Conservation (phyloP, 2,888 invertebrate species). For the Gerris lacustris region DNA sequence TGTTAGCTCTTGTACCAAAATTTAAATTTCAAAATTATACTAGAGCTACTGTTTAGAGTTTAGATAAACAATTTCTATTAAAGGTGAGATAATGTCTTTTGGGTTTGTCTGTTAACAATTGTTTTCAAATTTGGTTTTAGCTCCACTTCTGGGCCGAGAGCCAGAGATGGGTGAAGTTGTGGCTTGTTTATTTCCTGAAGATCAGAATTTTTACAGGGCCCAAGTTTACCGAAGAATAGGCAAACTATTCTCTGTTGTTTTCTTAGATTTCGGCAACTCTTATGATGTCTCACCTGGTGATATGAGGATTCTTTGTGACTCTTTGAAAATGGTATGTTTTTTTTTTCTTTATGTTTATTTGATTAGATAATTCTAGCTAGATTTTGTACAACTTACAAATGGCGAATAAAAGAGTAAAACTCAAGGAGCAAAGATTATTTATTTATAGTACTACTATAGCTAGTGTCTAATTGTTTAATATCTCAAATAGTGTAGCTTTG, state of each 20-base stretch:
- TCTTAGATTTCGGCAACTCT: slow-evolving; percentile 23
- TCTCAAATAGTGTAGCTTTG: too few species aligned
- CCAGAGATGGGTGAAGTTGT: slow-evolving; percentile 19
- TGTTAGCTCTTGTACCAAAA: too few species aligned
- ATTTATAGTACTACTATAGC: too few species aligned
- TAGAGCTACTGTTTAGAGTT: too few species aligned
- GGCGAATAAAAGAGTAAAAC: too few species aligned
- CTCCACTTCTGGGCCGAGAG: not conserved
- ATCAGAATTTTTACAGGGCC: slow-evolving; percentile 22
- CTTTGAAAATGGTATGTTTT: slow-evolving; percentile 19
- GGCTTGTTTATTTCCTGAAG: slow-evolving; percentile 15
- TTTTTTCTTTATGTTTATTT: not conserved
- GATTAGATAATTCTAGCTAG: not conserved
- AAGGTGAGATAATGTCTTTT: too few species aligned
- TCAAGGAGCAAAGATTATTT: too few species aligned
- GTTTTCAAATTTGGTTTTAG: too few species aligned
- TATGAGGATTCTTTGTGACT: slow-evolving; percentile 20
- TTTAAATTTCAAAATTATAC: too few species aligned
- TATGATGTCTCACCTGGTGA: slow-evolving; percentile 11
- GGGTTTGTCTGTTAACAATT: too few species aligned
- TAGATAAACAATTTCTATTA: too few species aligned
- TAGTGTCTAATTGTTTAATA: too few species aligned
- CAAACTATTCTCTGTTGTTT: slow-evolving; percentile 19
- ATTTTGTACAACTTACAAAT: not conserved
- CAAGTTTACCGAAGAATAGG: slow-evolving; percentile 16